Conservation (phyloP, 1,140 invertebrate genomes). For the Chrysopa pallens region DNA sequence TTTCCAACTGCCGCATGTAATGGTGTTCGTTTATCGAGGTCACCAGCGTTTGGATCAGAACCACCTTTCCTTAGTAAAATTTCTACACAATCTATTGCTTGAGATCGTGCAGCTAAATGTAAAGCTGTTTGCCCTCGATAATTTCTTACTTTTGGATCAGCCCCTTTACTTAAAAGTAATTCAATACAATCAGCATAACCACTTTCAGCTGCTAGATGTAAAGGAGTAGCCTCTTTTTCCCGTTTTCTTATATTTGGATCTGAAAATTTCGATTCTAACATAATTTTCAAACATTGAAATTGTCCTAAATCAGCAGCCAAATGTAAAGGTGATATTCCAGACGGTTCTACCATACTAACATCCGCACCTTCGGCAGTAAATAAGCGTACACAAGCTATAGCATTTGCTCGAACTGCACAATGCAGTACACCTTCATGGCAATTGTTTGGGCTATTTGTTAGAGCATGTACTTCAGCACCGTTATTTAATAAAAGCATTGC, state of each 20-base stretch:
- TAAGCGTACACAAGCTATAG: constrained; percentile 49
- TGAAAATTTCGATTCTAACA: constrained; percentile 44
- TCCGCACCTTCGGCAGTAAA: constrained; percentile 49
- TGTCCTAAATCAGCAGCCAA: constrained; percentile 57
- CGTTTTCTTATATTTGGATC: constrained; percentile 40
- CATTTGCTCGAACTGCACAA: constrained; percentile 54
- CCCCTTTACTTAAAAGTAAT: constrained; percentile 49
- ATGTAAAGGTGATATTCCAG: constrained; percentile 57
- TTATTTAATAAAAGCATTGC: constrained; percentile 48
- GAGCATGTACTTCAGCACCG: constrained; percentile 32
- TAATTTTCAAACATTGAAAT: constrained; percentile 41
- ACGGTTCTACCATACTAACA: constrained; percentile 45
- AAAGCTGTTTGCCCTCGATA: constrained; percentile 57
- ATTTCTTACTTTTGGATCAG: constrained; percentile 49
- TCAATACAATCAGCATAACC: constrained; percentile 55
- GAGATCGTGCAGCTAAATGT: constrained; percentile 55
- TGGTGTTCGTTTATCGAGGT: constrained; percentile 57
- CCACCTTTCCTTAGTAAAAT: constrained; percentile 47
- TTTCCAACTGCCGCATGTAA: constrained; percentile 62
- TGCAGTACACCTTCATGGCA: constrained; percentile 60
- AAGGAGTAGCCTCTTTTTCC: constrained; percentile 49
- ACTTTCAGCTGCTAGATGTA: constrained; percentile 65
- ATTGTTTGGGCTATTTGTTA: constrained; percentile 33
- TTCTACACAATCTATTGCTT: constrained; percentile 61
- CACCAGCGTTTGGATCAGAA: constrained; percentile 53